Evolutionary conservation across 2,113 vertebrate species (phyloP).

Genomic region (Larimichthys polyactis): DNA sequence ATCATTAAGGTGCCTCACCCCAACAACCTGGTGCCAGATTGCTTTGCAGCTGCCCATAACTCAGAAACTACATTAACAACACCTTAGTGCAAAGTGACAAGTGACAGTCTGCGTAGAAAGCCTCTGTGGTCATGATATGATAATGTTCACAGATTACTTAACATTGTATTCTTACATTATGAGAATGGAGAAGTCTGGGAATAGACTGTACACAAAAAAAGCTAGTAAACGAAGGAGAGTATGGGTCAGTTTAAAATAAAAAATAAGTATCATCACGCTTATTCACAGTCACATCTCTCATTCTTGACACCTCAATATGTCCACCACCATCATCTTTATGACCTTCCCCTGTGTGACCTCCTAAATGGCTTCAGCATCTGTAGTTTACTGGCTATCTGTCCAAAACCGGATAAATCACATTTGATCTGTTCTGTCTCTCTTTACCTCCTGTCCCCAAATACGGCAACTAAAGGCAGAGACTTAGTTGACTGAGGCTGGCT

Average conservation of each 20-base stretch:
- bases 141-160: not conserved
- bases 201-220: not conserved
- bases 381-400: conserved; percentile 45
- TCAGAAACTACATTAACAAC: conserved; percentile 28
- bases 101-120: not conserved
- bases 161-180: not conserved
- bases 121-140: not conserved
- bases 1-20: conserved; percentile 45
- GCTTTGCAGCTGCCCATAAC: conserved; percentile 48
- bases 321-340: conserved; percentile 36
- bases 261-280: not conserved
- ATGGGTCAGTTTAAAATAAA: not conserved
- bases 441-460: conserved; percentile 21
- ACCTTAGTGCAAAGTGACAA: not conserved
- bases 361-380: conserved; percentile 48
- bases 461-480: conserved; percentile 19
- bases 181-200: not conserved
- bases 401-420: conserved; percentile 56
- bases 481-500: not conserved
- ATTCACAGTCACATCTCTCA: conserved; percentile 9
- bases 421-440: conserved; percentile 37
- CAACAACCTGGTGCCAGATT: conserved; percentile 43
- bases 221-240: not conserved
- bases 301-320: conserved; percentile 31
- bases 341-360: conserved; percentile 67